Conservation (phyloP, 2,888 invertebrate species). For the Nebria brevicollis region DNA sequence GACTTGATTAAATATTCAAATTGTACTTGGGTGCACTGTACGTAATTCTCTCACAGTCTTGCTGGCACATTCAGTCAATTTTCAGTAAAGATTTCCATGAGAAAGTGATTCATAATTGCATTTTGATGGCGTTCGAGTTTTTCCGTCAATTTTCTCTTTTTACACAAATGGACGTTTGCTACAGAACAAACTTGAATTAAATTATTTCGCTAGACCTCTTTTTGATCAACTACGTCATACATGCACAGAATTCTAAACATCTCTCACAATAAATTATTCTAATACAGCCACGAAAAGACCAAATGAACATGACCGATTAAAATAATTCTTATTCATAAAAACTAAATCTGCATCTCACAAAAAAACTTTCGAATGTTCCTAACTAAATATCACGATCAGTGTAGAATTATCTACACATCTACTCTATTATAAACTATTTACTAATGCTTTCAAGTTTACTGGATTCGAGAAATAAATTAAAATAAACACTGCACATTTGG, state of each 20-base stretch:
- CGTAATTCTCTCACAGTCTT: not conserved
- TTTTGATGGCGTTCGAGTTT: constrained; percentile 17
- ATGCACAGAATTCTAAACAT: too few species aligned
- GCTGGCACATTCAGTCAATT: not conserved
- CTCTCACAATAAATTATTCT: too few species aligned
- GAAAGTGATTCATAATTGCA: constrained; percentile 26
- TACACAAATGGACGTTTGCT: not conserved
- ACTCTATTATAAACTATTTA: too few species aligned
- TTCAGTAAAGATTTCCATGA: constrained; percentile 9
- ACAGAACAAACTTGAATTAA: not conserved
- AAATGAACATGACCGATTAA: too few species aligned
- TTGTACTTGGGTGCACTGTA: constrained; percentile 8
- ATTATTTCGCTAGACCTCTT: not conserved
- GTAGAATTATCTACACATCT: too few species aligned
- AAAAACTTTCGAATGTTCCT: too few species aligned
- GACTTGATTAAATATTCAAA: constrained; percentile 25
- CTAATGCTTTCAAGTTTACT: too few species aligned
- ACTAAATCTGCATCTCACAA: too few species aligned
- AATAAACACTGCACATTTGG: not conserved
- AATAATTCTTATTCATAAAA: too few species aligned
- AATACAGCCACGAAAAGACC: too few species aligned
- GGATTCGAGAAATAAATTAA: not conserved
- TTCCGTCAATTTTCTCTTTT: not conserved
- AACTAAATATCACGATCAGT: too few species aligned
- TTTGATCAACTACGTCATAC: not conserved